Evolutionary conservation across 1,140 invertebrate genomes (phyloP).

Genomic region (Zeugodacus cucurbitae): DNA sequence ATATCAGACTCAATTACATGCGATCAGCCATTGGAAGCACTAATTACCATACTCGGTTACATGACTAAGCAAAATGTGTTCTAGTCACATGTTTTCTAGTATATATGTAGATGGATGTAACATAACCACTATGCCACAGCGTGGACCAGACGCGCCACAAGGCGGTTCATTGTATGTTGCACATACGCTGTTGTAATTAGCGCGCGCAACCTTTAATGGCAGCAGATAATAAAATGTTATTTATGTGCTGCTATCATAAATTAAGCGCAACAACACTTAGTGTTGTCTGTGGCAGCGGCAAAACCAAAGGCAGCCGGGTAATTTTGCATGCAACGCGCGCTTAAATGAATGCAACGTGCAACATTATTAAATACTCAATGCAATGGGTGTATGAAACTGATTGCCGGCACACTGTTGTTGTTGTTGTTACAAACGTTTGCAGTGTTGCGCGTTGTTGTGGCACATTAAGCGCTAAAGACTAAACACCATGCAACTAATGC

Average conservation of each 20-base stretch:
- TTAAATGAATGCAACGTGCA: constrained; percentile 22
- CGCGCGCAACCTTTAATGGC: constrained; percentile 21
- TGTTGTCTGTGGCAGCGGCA: neutral
- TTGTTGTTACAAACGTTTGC: neutral
- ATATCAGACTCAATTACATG: neutral
- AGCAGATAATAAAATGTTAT: constrained; percentile 32
- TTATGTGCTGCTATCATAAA: constrained; percentile 28
- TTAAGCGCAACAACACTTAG: constrained; percentile 6
- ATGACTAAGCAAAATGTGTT: neutral
- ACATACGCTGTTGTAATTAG: neutral
- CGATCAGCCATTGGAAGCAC: neutral
- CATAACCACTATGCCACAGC: neutral
- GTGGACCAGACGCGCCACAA: neutral
- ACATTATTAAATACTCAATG: neutral
- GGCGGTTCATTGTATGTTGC: neutral
- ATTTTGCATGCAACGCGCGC: constrained; percentile 6
- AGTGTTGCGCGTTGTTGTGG: neutral
- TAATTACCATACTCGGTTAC: neutral
- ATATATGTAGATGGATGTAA: neutral
- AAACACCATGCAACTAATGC: neutral
- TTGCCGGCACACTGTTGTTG: neutral
- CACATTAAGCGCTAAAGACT: neutral
- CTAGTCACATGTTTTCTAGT: neutral
- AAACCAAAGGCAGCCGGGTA: neutral
- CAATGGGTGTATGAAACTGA: neutral